Percentiles rank a stretch among this genome's conserved stretches.
These are phyloP conservation scores for Microctonus aethiopoides DNA, from an alignment of 2,888 invertebrate genomes.

Conservation along the genomic window DNA sequence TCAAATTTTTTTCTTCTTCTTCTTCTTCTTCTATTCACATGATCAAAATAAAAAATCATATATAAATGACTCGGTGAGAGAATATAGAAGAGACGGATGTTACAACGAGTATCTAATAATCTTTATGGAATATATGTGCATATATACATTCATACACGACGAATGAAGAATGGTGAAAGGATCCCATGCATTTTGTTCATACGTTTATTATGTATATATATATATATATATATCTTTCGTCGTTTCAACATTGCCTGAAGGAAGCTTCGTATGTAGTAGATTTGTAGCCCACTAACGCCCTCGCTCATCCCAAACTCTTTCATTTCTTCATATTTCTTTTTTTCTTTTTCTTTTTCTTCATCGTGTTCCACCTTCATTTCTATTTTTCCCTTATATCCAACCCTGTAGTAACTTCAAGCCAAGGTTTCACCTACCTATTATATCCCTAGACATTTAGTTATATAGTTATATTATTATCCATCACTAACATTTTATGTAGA, in stretches of 20 bases:
- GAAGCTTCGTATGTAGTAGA: slow-evolving; percentile 18
- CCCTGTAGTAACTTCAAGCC: no score
- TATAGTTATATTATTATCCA: slow-evolving; percentile 25
- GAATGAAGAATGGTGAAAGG: slow-evolving; percentile 13
- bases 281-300: slow-evolving; percentile 33
- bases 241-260: slow-evolving; percentile 10
- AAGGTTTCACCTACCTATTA: slow-evolving; percentile 16
- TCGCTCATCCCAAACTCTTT: slow-evolving; percentile 5
- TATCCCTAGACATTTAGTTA: not conserved
- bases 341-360: slow-evolving; percentile 4
- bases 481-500: not conserved
- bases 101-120: slow-evolving; percentile 19
- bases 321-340: not conserved
- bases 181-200: slow-evolving; percentile 24
- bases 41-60: not conserved
- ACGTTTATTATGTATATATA: slow-evolving; percentile 21
- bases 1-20: not conserved
- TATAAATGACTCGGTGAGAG: not conserved
- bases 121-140: slow-evolving; percentile 3
- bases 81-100: slow-evolving; percentile 1
- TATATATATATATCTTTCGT: slow-evolving; percentile 6
- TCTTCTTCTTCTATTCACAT: not conserved
- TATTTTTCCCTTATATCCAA: not conserved
- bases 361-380: not conserved
- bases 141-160: not conserved